Percentiles rank a stretch among this genome's conserved stretches.
These are phyloP conservation scores for Gallinago nigripennis DNA, from an alignment of 2,797 vertebrate species.

Conservation along the genomic window DNA sequence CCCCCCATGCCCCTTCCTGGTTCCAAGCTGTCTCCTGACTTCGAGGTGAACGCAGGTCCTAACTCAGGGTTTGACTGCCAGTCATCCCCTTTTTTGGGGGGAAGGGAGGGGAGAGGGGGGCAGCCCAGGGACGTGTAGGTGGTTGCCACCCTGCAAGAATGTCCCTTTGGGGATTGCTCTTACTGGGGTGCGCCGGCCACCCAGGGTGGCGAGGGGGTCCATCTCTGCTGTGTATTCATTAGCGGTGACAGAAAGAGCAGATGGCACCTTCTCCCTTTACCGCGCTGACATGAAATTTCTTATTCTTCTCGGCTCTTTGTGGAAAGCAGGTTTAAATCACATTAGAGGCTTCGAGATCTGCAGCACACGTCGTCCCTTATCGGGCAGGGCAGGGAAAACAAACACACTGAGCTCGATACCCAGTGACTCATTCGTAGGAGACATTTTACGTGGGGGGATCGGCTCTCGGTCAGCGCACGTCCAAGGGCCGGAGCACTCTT, in stretches of 20 bases:
- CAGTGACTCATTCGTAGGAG: constrained; percentile 16
- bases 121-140: not conserved
- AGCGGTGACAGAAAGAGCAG: not conserved
- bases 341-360: not conserved
- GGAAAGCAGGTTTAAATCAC: not conserved
- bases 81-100: not conserved
- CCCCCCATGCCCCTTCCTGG: not conserved
- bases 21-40: not conserved
- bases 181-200: accelerated
- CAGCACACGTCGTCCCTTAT: constrained; percentile 13
- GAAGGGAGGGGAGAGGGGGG: no score
- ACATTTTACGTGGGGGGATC: not conserved
- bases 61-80: not conserved
- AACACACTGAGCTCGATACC: not conserved
- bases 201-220: accelerated
- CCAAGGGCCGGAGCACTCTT: not conserved
- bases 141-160: not conserved
- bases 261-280: not conserved
- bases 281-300: not conserved
- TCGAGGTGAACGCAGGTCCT: accelerated
- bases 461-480: not conserved
- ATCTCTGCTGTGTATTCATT: not conserved
- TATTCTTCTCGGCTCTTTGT: not conserved
- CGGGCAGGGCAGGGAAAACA: constrained; percentile 7
- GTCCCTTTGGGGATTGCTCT: not conserved